Percentiles rank a stretch among this genome's conserved stretches.
Conservation (phyloP, 2,797 vertebrate species). For the Poliocrania exsul region DNA sequence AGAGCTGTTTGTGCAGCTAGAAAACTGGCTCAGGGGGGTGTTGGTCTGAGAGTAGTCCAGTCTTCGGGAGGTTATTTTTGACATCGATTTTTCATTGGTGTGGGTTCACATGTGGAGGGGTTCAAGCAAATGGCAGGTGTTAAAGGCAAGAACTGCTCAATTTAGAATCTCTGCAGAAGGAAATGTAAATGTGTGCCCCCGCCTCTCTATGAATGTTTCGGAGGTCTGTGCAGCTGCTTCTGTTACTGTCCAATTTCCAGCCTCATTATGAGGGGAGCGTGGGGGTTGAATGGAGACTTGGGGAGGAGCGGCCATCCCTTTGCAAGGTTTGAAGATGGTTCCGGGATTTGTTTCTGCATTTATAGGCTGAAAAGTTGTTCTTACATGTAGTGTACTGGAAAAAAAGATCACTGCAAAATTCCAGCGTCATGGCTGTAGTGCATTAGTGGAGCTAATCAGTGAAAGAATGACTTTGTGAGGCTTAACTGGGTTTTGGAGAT, state of each 20-base stretch:
- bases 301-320: background rate
- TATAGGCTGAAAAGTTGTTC: background rate
- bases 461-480: background rate
- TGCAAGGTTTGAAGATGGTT: background rate
- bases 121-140: background rate
- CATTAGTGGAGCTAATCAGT: background rate
- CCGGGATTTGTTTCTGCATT: background rate
- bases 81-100: accelerated
- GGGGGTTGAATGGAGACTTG: background rate
- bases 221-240: background rate
- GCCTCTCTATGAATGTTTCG: background rate
- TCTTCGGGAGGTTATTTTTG: background rate
- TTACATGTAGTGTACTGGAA: background rate
- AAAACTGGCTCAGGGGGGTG: background rate
- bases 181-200: accelerated
- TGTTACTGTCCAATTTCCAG: background rate
- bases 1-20: background rate
- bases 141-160: background rate
- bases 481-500: background rate
- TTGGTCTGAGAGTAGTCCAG: background rate
- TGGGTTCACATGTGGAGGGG: background rate
- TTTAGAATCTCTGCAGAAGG: background rate
- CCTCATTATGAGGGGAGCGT: background rate
- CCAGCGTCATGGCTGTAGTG: background rate
- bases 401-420: background rate